A percentile compares a stretch with the other conserved stretches of the same genome.
These are phyloP conservation scores for Helicoverpa assulta DNA, from an alignment of 2,888 invertebrate genomes.

Conservation along the genomic window DNA sequence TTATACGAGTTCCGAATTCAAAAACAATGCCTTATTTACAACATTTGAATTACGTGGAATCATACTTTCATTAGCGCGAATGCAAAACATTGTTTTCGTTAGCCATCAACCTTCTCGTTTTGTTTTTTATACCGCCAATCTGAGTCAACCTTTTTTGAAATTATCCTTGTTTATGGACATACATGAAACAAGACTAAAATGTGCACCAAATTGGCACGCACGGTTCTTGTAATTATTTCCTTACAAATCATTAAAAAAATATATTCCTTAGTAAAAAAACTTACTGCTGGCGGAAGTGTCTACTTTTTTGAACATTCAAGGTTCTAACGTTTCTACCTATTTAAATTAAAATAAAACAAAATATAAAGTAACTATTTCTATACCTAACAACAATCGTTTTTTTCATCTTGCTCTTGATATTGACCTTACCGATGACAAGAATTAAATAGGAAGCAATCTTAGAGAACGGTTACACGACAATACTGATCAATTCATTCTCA, in stretches of 20 bases:
- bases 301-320: slow-evolving; percentile 29
- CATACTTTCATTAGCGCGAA: slow-evolving; percentile 8
- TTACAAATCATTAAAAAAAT: slow-evolving; percentile 1
- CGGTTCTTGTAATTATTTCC: background rate
- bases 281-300: slow-evolving; percentile 22
- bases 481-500: slow-evolving; percentile 31
- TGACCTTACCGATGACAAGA: slow-evolving; percentile 62
- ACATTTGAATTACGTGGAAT: background rate
- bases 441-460: slow-evolving; percentile 55
- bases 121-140: background rate
- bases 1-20: slow-evolving; percentile 11
- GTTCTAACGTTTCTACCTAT: slow-evolving; percentile 10
- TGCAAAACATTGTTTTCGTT: slow-evolving; percentile 21
- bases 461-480: slow-evolving; percentile 47
- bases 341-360: slow-evolving; percentile 11
- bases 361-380: background rate
- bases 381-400: slow-evolving; percentile 16
- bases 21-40: slow-evolving; percentile 23
- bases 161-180: background rate
- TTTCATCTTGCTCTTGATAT: slow-evolving; percentile 43
- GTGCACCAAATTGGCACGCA: background rate
- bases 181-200: background rate
- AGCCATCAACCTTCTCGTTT: background rate
- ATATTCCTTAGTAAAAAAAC: background rate
- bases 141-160: background rate